Percentiles rank a stretch among this genome's conserved stretches.
phyloP scores from a whole-genome alignment of 2,113 vertebrate species.

The Sebastes schlegelii region DNA sequence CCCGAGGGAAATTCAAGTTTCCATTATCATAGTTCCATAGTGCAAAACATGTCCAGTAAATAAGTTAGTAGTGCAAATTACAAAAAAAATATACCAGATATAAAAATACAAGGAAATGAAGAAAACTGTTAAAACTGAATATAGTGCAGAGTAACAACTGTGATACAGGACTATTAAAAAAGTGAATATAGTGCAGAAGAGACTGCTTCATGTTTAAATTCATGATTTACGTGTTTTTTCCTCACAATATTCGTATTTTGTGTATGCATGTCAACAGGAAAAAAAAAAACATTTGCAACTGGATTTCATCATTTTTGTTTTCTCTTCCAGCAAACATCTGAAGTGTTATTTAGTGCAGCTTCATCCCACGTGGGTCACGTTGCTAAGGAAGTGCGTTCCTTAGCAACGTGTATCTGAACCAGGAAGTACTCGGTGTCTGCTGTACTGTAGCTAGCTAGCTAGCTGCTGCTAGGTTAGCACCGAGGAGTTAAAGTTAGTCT shows the following conservation, averaged over 20 bases:
- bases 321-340: neutral
- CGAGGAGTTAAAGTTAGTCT: conserved; percentile 44
- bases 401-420: conserved; percentile 80
- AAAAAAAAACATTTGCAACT: neutral
- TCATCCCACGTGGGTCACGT: conserved; percentile 53
- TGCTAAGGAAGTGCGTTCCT: conserved; percentile 68
- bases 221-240: neutral
- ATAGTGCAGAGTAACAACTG: too few species aligned
- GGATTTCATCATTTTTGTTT: too few species aligned
- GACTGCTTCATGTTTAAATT: neutral
- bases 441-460: conserved; percentile 23
- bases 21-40: too few species aligned
- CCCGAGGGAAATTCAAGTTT: too few species aligned
- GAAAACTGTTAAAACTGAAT: too few species aligned
- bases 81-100: too few species aligned
- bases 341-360: neutral
- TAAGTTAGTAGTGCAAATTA: too few species aligned
- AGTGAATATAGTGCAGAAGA: too few species aligned
- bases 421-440: conserved; percentile 76
- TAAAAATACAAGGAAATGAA: too few species aligned
- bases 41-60: too few species aligned
- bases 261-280: neutral
- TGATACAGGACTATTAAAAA: too few species aligned
- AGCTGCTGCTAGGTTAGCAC: conserved; percentile 27
- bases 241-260: neutral